Evolutionary conservation across 2,797 vertebrate genomes (phyloP).

Genomic region (Tolypeutes matacus): DNA sequence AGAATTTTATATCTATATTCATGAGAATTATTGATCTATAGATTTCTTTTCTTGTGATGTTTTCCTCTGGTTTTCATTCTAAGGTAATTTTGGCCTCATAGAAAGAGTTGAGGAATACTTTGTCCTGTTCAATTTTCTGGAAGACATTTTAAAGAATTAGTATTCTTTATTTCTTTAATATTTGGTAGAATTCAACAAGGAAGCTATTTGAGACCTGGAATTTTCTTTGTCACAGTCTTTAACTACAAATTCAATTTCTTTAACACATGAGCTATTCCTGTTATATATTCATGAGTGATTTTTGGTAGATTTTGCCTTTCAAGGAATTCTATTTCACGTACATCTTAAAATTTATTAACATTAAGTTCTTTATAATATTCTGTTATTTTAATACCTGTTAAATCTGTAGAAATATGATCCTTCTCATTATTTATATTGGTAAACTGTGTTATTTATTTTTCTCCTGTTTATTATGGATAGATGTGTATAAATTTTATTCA

Average conservation of each 20-base stretch:
- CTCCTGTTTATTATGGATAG: not conserved
- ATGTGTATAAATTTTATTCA: not conserved
- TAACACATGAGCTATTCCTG: not conserved
- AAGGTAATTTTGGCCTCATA: not conserved
- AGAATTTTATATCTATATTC: not conserved
- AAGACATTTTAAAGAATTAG: not conserved
- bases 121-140: not conserved
- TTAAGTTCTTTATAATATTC: not conserved
- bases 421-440: not conserved
- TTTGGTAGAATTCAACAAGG: not conserved
- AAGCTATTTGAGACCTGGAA: not conserved
- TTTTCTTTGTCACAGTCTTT: not conserved
- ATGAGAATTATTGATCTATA: not conserved
- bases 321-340: not conserved
- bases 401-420: not conserved
- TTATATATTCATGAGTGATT: not conserved
- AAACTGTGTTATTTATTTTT: not conserved
- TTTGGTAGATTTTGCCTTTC: not conserved
- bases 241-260: conserved; percentile 13
- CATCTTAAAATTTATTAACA: not conserved
- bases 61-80: not conserved
- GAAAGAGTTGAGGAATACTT: not conserved
- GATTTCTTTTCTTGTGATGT: not conserved
- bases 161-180: conserved; percentile 34
- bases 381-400: not conserved